Base-by-base conservation (phyloP, 2,888 invertebrate genomes). In the Trilocha varians region DNA sequence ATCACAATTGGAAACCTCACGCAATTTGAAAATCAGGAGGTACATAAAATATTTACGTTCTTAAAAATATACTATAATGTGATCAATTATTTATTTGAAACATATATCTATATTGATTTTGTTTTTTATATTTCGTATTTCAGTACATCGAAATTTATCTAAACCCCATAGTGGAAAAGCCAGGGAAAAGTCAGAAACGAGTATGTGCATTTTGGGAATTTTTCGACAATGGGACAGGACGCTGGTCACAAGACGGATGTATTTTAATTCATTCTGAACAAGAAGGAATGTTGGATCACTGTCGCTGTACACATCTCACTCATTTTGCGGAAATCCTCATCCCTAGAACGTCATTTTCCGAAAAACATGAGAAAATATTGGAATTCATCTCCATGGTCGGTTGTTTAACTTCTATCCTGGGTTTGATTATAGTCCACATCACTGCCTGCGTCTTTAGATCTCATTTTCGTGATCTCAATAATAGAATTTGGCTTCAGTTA, bases 381-480 rank as follows among this genome's bases (percentile, higher is more conserved):
- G 80, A 85, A 52, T 45, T 85, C 0, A 65, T 89, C n/a, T 83
- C 88, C 2, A 61, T 87, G 1, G 50, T 87, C 13, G 89, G 89
- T 3, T 87, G 87, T 54, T 59, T 62, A 9, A 40, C 88, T 0
- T 88, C 89, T 0, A 55, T 87, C 1, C 49, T 87, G n/a, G 89
- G 89, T 2, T 57, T 90, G 2, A 36, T 68, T 1, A 59, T 87
- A 13, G 86, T 90, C 3, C 87, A 79, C 3, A 36, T 87, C 5
- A 89, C 89, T 0, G 88, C 88, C 0, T 43, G 74, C 1, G 38
- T 88, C 15, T 90, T 89, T 58, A 75, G 86, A 45, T 80, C 88
- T 15, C 89, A 91, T 88, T 74, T 91, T 32, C 75, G 87, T 50
- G 89, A 89, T 45, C 87, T 88, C 47, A 90, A 88, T 40, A 91